A percentile compares a stretch with the other conserved stretches of the same genome.
Conservation (phyloP, 2,113 vertebrate species). For the Rousettus leschenaultii region DNA sequence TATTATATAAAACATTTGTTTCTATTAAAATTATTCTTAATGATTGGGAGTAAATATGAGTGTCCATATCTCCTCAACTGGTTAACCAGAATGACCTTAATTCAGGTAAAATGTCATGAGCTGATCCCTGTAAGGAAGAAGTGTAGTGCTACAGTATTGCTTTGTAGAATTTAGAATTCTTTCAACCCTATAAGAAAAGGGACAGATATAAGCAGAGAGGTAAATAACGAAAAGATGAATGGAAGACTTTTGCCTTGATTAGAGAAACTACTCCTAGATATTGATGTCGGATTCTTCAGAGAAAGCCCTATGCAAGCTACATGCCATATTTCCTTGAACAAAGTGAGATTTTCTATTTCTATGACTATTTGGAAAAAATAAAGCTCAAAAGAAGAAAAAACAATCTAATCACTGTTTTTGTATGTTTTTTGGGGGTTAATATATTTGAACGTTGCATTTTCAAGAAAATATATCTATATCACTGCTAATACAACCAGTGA, state of each 20-base stretch:
- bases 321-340: not conserved
- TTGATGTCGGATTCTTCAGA: not conserved
- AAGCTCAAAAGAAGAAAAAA: not conserved
- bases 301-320: not conserved
- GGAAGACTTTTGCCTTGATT: not conserved
- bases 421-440: not conserved
- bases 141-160: not conserved
- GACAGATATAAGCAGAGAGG: not conserved
- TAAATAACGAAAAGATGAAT: not conserved
- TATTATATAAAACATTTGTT: not conserved
- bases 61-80: not conserved
- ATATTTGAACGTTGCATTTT: slow-evolving; percentile 6
- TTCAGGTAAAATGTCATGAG: not conserved
- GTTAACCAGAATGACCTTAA: not conserved
- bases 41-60: not conserved
- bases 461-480: not conserved
- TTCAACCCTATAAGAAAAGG: not conserved
- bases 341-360: not conserved
- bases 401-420: not conserved
- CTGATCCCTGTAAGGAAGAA: not conserved
- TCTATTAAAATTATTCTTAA: not conserved
- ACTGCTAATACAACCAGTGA: not conserved
- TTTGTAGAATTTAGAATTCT: not conserved
- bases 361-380: not conserved
- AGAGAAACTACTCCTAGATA: not conserved